phyloP scores from a whole-genome alignment of 2,113 vertebrate genomes.

The Typhlomys cinereus region DNA sequence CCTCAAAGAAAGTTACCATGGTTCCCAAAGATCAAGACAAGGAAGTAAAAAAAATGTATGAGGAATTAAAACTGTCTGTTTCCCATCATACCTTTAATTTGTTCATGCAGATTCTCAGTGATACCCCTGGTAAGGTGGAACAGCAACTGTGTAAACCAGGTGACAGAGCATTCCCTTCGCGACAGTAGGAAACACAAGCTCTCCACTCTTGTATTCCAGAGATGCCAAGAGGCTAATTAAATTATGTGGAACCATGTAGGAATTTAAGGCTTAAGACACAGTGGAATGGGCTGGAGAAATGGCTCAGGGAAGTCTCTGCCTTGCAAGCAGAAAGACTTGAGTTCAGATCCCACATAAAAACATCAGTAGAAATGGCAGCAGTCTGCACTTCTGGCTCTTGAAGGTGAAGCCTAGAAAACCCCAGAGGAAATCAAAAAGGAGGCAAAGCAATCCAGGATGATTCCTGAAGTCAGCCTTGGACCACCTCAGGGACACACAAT shows the following conservation, averaged over 20 bases:
- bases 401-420: no score
- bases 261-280: constrained; percentile 7
- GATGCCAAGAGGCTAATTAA: not conserved
- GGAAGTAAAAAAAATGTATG: not conserved
- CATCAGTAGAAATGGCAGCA: no score
- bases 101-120: not conserved
- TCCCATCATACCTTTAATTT: not conserved
- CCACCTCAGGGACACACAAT: no score
- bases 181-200: not conserved
- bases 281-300: no score
- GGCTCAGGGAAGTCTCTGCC: no score
- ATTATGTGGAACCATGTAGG: not conserved
- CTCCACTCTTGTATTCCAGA: not conserved
- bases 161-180: not conserved
- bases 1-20: not conserved
- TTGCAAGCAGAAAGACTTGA: no score
- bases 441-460: no score
- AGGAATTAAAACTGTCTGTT: not conserved
- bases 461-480: no score
- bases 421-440: no score
- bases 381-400: no score
- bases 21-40: constrained; percentile 30
- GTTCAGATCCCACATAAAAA: no score
- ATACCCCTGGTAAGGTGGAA: not conserved
- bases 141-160: not conserved